Conservation (phyloP, 2,888 invertebrate genomes). For the Operophtera brumata region DNA sequence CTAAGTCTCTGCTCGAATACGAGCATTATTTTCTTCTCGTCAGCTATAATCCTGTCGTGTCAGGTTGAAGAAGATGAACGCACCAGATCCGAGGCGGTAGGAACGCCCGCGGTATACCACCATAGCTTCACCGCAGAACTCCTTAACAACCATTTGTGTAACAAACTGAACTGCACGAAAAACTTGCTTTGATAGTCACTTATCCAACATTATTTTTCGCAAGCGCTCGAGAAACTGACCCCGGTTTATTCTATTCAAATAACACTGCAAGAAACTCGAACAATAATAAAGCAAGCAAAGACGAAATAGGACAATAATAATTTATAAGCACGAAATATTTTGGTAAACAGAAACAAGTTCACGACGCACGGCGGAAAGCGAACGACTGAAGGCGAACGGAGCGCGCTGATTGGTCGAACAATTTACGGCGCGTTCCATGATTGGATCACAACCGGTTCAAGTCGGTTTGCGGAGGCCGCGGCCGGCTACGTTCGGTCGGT, state of each 20-base stretch:
- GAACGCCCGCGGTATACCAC: conserved; percentile 60
- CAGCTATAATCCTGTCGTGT: conserved; percentile 77
- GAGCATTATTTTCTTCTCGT: conserved; percentile 71
- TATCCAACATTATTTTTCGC: conserved; percentile 72
- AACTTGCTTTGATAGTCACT: conserved; percentile 39
- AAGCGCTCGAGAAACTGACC: conserved; percentile 35
- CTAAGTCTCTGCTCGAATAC: conserved; percentile 75
- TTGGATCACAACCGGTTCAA: conserved; percentile 72
- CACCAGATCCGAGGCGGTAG: conserved; percentile 65
- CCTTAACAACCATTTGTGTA: conserved; percentile 72
- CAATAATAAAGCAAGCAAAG: background rate
- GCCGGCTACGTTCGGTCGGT: conserved; percentile 66
- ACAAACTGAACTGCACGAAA: conserved; percentile 42
- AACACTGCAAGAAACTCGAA: background rate
- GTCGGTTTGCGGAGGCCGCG: conserved; percentile 68
- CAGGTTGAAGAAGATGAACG: conserved; percentile 73
- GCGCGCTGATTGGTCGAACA: conserved; percentile 69
- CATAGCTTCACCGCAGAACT: conserved; percentile 66
- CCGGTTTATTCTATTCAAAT: conserved; percentile 1
- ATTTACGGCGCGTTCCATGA: conserved; percentile 67
- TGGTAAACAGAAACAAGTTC: conserved; percentile 47
- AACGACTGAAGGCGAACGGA: conserved; percentile 55
- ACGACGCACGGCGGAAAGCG: conserved; percentile 47
- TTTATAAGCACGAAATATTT: conserved; percentile 45
- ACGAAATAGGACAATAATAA: conserved; percentile 10